Conservation (phyloP, 2,888 invertebrate genomes). For the Catocala fraxini region DNA sequence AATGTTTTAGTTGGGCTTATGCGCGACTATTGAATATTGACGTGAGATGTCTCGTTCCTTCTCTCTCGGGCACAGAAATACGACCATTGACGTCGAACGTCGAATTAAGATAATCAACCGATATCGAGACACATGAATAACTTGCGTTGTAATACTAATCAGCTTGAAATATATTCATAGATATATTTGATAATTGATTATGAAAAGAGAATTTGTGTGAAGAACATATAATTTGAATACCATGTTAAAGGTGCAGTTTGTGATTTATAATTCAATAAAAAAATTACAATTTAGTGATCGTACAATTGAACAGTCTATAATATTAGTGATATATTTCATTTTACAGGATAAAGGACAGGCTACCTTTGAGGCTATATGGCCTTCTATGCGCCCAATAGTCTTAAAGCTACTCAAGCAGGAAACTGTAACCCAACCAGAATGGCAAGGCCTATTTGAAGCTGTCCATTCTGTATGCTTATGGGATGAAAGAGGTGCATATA, state of each 20-base stretch:
- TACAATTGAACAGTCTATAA: slow-evolving; percentile 9
- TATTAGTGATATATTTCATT: slow-evolving; percentile 49
- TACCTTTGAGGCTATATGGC: slow-evolving; percentile 99
- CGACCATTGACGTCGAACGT: slow-evolving; percentile 10
- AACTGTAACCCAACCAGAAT: slow-evolving; percentile 96
- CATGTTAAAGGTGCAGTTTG: slow-evolving; percentile 66
- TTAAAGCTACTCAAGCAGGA: slow-evolving; percentile 97
- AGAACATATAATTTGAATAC: slow-evolving; percentile 44
- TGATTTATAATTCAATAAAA: slow-evolving; percentile 7
- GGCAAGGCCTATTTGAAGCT: slow-evolving; percentile 99
- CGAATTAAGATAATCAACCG: background rate
- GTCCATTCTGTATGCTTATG: slow-evolving; percentile 98
- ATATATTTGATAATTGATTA: slow-evolving; percentile 46
- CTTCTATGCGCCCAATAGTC: slow-evolving; percentile 97
- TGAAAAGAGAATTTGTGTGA: slow-evolving; percentile 52
- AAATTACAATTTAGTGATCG: background rate
- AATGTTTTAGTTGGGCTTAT: too few species aligned
- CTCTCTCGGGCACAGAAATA: slow-evolving; percentile 1
- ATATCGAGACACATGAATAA: background rate
- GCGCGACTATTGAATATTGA: background rate
- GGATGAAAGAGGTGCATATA: slow-evolving; percentile 98
- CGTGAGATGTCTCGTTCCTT: background rate
- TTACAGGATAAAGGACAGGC: slow-evolving; percentile 93
- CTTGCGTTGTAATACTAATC: background rate
- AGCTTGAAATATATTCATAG: background rate